Evolutionary conservation across 2,113 vertebrate species (phyloP).

Genomic region (Eidolon helvum): DNA sequence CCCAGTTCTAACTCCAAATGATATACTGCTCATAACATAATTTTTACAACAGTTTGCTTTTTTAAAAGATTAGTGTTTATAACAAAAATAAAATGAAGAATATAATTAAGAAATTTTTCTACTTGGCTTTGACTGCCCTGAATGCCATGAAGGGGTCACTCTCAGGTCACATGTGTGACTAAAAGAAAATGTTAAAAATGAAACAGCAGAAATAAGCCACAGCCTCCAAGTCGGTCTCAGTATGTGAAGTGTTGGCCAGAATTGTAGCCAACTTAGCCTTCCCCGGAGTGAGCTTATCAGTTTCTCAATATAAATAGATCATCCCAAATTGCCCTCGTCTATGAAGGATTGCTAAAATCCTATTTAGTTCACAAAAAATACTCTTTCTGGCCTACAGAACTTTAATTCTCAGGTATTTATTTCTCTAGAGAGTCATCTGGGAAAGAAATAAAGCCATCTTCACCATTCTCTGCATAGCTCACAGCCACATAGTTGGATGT

Average conservation of each 20-base stretch:
- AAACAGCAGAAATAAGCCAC: background rate
- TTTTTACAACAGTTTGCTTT: background rate
- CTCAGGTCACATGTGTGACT: background rate
- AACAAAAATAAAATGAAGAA: background rate
- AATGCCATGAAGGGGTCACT: background rate
- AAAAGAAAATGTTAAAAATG: constrained; percentile 11
- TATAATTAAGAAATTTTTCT: background rate
- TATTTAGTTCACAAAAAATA: constrained; percentile 43
- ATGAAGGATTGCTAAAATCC: constrained; percentile 9
- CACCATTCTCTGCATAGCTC: background rate
- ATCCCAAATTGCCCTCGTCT: background rate
- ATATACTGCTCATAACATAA: background rate
- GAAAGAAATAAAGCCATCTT: constrained; percentile 24
- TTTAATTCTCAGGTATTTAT: constrained; percentile 57
- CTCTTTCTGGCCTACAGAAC: background rate
- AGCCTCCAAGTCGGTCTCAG: background rate
- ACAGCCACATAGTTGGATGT: background rate
- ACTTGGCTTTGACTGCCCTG: background rate
- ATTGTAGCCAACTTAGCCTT: background rate
- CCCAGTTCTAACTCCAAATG: background rate
- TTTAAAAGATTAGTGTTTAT: background rate
- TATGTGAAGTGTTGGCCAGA: background rate
- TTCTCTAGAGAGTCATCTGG: constrained; percentile 34
- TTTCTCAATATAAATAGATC: constrained; percentile 44
- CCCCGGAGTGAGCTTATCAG: background rate